Conservation (phyloP, 2,797 vertebrate genomes). For the Hippopotamyrus pictus region DNA sequence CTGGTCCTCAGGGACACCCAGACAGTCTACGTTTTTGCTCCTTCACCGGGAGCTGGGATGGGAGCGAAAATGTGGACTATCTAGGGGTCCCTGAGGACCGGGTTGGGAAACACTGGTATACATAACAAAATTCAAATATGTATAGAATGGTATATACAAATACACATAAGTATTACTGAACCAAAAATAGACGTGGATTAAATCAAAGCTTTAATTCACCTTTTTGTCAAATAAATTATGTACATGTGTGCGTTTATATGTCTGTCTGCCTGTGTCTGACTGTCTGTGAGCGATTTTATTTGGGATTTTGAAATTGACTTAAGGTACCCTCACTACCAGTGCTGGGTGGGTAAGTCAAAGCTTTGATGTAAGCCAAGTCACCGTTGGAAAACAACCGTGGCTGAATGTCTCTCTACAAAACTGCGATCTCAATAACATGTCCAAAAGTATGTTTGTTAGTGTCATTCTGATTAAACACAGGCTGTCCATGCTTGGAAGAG, state of each 20-base stretch:
- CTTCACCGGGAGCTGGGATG: background rate
- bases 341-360: constrained; percentile 5
- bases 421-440: constrained; percentile 20
- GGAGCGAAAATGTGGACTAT: background rate
- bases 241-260: background rate
- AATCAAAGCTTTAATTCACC: constrained; percentile 20
- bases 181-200: constrained; percentile 26
- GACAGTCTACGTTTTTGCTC: background rate
- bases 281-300: background rate
- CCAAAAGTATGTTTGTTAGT: constrained; percentile 7
- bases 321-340: background rate
- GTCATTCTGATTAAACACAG: background rate
- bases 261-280: background rate
- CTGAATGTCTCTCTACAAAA: constrained; percentile 42
- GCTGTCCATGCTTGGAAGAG: background rate
- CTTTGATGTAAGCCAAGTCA: constrained; percentile 20
- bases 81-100: background rate
- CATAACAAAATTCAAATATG: background rate
- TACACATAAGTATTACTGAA: constrained; percentile 51
- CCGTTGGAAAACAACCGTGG: constrained; percentile 50
- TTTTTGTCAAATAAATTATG: background rate
- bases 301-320: background rate
- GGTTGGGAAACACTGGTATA: background rate
- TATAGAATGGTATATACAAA: constrained; percentile 42
- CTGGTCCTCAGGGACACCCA: background rate